These are phyloP conservation scores for Festucalex cinctus DNA, from an alignment of 2,113 vertebrate species.

Conservation along the genomic window DNA sequence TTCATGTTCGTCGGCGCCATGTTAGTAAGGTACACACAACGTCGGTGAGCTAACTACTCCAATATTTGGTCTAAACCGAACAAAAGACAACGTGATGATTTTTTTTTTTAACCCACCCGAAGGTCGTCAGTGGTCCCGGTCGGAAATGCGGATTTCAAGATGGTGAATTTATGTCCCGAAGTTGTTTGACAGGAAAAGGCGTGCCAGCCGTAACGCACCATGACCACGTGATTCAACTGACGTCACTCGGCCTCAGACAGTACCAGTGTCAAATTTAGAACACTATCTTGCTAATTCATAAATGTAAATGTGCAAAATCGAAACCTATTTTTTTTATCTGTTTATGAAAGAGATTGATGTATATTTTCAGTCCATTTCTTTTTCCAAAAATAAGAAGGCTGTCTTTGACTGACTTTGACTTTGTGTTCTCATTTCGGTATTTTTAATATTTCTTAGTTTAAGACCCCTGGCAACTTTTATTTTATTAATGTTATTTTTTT, in stretches of 20 bases:
- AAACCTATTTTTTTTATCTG: no score
- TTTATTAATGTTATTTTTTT: no score
- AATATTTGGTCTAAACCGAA: neutral
- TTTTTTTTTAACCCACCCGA: neutral
- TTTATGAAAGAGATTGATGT: no score
- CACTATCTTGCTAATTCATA: no score
- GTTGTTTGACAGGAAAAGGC: conserved; percentile 3
- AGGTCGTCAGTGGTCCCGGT: neutral
- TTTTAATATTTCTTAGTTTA: no score
- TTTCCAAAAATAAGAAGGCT: no score
- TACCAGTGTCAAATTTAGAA: no score
- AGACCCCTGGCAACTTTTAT: no score
- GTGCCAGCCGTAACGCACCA: neutral
- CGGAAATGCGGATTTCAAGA: neutral
- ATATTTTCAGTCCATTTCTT: no score
- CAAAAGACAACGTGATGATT: neutral
- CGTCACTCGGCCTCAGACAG: neutral
- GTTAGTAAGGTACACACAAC: neutral
- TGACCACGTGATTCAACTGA: neutral
- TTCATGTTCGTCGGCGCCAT: neutral
- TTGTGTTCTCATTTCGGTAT: no score
- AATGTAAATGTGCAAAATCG: no score
- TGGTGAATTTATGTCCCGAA: neutral
- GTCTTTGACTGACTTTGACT: no score
- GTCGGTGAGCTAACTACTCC: neutral